Evolutionary conservation across 1,140 invertebrate genomes (phyloP).

Genomic region (Dolichoris vasculosae): DNA sequence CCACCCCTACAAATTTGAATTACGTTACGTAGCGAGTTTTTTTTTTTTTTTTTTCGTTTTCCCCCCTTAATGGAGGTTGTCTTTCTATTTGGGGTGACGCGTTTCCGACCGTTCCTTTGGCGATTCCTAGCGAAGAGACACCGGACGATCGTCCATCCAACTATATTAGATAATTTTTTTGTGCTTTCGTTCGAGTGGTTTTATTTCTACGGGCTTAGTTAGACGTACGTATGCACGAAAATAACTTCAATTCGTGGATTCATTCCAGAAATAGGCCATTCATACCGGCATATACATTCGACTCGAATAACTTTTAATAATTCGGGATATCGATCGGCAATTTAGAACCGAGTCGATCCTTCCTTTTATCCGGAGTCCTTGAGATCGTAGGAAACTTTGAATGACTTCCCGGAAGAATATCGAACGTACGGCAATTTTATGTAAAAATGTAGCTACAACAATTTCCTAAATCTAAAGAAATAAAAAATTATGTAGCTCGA

Average conservation of each 20-base stretch:
- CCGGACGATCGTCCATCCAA: not conserved
- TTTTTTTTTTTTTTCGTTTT: not conserved
- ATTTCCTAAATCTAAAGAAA: not conserved
- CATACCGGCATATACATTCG: not conserved
- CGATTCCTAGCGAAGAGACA: not conserved
- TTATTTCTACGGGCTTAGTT: not conserved
- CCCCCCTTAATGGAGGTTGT: not conserved
- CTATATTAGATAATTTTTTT: not conserved
- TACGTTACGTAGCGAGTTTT: not conserved
- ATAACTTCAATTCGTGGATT: not conserved
- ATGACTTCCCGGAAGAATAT: not conserved
- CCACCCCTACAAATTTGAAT: not conserved
- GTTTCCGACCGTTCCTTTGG: not conserved
- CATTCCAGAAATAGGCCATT: not conserved
- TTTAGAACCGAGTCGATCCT: not conserved
- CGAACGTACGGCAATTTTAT: too few species aligned
- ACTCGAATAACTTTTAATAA: conserved; percentile 12
- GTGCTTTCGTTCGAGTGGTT: not conserved
- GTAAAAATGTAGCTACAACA: too few species aligned
- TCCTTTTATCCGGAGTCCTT: not conserved
- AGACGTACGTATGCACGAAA: not conserved
- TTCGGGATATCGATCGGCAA: not conserved
- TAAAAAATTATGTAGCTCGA: too few species aligned
- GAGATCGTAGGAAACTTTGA: not conserved
- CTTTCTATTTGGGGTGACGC: not conserved